phyloP scores from a whole-genome alignment of 2,797 vertebrate species.

The Syngnathus acus region DNA sequence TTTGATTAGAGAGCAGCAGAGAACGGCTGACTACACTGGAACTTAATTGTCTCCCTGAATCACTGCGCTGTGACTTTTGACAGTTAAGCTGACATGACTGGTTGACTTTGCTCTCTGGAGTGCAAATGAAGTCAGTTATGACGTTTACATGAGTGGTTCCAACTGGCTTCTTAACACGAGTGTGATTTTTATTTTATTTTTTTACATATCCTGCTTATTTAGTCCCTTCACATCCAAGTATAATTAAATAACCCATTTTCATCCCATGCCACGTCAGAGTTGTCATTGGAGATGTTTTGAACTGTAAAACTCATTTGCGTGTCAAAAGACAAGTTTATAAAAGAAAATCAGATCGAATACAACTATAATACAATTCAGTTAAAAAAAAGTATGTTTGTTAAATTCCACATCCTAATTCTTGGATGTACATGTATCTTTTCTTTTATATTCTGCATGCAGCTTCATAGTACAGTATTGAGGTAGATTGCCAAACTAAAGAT shows the following conservation, averaged over 20 bases:
- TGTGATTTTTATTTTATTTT: not conserved
- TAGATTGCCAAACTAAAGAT: too few species aligned
- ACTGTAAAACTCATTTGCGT: not conserved
- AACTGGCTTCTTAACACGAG: conserved; percentile 6
- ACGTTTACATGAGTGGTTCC: conserved; percentile 9
- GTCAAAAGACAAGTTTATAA: too few species aligned
- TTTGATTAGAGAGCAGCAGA: conserved; percentile 46
- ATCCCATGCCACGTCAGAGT: not conserved
- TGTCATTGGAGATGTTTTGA: not conserved
- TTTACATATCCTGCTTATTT: not conserved
- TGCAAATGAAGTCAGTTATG: conserved; percentile 36
- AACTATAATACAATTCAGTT: not conserved
- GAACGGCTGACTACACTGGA: conserved; percentile 52
- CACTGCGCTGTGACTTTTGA: conserved; percentile 48
- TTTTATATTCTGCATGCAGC: too few species aligned
- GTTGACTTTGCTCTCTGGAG: conserved; percentile 40
- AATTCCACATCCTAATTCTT: not conserved
- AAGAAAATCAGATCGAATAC: too few species aligned
- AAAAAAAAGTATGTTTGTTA: not conserved
- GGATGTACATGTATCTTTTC: too few species aligned
- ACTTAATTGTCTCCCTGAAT: conserved; percentile 58
- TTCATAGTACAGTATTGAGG: too few species aligned
- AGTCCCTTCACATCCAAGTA: not conserved
- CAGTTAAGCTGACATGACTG: conserved; percentile 43
- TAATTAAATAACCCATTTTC: conserved; percentile 9